phyloP scores from a whole-genome alignment of 2,113 vertebrate genomes.

The Rhabdornis inornatus region DNA sequence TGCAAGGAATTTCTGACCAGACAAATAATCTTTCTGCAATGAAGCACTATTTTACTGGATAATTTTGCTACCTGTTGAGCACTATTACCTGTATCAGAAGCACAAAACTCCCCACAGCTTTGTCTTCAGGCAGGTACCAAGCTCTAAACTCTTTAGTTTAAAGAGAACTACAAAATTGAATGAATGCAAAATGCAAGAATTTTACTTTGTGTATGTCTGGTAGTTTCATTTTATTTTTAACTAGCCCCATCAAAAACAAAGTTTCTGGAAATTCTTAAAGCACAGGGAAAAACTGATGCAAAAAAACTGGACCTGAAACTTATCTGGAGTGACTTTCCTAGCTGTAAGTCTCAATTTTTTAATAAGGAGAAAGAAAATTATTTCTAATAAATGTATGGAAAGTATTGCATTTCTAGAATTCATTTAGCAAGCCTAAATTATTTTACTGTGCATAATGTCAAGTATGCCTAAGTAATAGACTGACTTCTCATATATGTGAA shows the following conservation, averaged over 20 bases:
- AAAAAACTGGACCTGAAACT: background rate
- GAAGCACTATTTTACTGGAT: background rate
- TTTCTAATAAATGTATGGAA: background rate
- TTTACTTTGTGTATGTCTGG: background rate
- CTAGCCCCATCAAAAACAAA: background rate
- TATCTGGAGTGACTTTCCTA: background rate
- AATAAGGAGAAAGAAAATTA: background rate
- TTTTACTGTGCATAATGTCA: background rate
- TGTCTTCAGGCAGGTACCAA: background rate
- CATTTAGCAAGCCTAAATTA: background rate
- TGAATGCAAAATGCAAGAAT: background rate
- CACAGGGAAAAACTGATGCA: rapidly evolving
- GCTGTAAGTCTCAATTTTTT: background rate
- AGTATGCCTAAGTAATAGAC: background rate
- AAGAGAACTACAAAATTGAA: background rate
- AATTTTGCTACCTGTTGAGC: background rate
- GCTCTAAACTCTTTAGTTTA: background rate
- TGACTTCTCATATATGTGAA: background rate
- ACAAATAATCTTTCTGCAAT: background rate
- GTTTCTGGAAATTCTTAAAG: background rate
- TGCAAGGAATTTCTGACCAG: background rate
- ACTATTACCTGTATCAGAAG: background rate
- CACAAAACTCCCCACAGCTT: background rate
- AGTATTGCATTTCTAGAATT: background rate
- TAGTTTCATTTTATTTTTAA: background rate